A percentile compares a stretch with the other conserved stretches of the same genome.
Conservation (phyloP, 2,113 vertebrate genomes). For the Oryzias celebensis region DNA sequence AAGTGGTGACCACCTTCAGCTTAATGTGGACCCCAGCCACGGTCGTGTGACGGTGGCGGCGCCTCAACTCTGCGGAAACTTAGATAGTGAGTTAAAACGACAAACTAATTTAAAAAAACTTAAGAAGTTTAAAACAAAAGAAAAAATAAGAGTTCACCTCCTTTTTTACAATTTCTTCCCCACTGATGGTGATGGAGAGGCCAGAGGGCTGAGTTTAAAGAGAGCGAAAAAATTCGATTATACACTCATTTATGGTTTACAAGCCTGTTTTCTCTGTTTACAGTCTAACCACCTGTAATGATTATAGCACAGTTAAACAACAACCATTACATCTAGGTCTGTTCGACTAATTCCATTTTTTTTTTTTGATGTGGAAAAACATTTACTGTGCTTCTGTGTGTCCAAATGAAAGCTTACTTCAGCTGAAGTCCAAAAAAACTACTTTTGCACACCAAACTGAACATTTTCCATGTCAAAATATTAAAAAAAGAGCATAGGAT, state of each 20-base stretch:
- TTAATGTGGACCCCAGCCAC: slow-evolving; percentile 1
- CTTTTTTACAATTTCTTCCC: slow-evolving; percentile 49
- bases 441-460: slow-evolving; percentile 1
- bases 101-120: neutral
- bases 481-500: slow-evolving; percentile 8
- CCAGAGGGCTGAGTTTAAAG: slow-evolving; percentile 29
- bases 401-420: no score
- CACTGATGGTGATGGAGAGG: slow-evolving; percentile 24
- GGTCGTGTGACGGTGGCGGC: slow-evolving; percentile 3
- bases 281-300: no score
- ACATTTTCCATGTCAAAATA: neutral
- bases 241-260: neutral
- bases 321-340: neutral
- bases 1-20: slow-evolving; percentile 14
- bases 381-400: neutral
- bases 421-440: neutral
- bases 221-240: neutral
- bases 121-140: neutral
- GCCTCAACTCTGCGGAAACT: slow-evolving; percentile 48
- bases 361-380: no score
- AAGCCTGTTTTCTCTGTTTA: neutral
- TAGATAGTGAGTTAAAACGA: neutral
- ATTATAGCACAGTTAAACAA: neutral
- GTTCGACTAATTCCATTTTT: neutral
- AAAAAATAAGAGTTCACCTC: slow-evolving; percentile 26